Percentiles rank a stretch among this genome's conserved stretches.
These are phyloP conservation scores for Xenotilapia caudafasciata DNA, from an alignment of 2,113 vertebrate species.

Conservation along the genomic window DNA sequence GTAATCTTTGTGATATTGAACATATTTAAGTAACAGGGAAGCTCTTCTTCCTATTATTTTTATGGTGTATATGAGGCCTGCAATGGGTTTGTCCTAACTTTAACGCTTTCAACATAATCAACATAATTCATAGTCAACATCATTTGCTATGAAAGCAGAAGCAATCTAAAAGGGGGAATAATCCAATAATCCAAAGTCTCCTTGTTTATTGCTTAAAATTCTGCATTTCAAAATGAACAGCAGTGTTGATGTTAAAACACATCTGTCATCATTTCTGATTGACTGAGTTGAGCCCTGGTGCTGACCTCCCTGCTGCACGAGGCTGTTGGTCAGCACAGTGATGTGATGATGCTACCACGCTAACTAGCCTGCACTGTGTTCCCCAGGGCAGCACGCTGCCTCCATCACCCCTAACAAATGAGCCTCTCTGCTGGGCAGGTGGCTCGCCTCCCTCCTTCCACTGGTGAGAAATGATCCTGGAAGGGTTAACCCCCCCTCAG, in stretches of 20 bases:
- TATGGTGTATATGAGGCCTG: background rate
- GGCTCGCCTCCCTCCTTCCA: conserved; percentile 14
- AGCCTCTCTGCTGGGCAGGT: conserved; percentile 39
- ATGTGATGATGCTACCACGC: background rate
- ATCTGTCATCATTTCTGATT: background rate
- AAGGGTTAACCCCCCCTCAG: conserved; percentile 52
- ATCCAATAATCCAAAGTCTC: background rate
- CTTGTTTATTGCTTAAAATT: background rate
- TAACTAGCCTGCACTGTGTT: background rate
- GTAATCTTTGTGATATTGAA: background rate
- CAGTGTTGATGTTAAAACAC: background rate
- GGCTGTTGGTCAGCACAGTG: conserved; percentile 20
- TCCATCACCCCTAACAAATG: conserved; percentile 55
- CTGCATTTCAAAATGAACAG: background rate
- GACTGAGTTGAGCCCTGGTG: background rate
- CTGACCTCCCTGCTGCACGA: background rate
- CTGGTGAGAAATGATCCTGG: conserved; percentile 36
- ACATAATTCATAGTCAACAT: background rate
- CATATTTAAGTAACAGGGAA: background rate
- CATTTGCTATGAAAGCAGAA: background rate
- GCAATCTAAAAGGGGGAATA: background rate
- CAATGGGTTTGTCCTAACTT: background rate
- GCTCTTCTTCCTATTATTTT: background rate
- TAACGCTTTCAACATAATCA: background rate
- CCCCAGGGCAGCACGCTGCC: background rate